phyloP scores from a whole-genome alignment of 2,797 vertebrate species.

The Catharus ustulatus region DNA sequence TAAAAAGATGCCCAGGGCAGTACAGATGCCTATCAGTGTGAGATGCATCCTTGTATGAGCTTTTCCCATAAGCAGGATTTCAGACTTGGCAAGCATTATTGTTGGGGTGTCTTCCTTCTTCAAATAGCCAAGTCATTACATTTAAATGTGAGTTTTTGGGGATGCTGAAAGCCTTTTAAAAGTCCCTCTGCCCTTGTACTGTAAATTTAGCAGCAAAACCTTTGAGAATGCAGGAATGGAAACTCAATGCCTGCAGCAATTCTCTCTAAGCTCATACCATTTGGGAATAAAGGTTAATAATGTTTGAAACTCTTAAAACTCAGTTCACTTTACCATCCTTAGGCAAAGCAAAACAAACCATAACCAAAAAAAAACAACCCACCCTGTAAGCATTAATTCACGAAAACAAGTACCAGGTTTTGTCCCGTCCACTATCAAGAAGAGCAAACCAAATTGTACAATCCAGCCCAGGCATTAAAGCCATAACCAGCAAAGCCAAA shows the following conservation, averaged over 20 bases:
- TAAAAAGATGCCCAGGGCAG: not conserved
- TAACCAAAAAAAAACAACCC: not conserved
- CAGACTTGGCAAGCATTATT: not conserved
- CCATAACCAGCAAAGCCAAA: not conserved
- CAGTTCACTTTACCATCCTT: not conserved
- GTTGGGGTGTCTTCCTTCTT: not conserved
- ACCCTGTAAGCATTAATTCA: not conserved
- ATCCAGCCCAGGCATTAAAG: not conserved
- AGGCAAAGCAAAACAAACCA: not conserved
- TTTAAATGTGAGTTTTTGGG: not conserved
- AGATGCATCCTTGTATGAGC: not conserved
- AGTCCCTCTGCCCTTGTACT: not conserved
- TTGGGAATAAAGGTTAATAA: constrained; percentile 2
- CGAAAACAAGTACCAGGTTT: not conserved
- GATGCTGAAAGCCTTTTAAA: not conserved
- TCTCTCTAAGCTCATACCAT: not conserved
- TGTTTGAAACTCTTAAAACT: not conserved
- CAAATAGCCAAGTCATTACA: not conserved
- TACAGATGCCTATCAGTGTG: fast-evolving
- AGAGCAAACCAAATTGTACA: not conserved
- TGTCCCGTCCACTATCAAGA: not conserved
- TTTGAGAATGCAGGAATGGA: not conserved
- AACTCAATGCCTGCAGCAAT: not conserved
- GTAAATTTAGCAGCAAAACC: not conserved
- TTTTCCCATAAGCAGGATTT: not conserved